A percentile compares a stretch with the other conserved stretches of the same genome.
Conservation (phyloP, 2,113 vertebrate species). For the Clarias batrachus region DNA sequence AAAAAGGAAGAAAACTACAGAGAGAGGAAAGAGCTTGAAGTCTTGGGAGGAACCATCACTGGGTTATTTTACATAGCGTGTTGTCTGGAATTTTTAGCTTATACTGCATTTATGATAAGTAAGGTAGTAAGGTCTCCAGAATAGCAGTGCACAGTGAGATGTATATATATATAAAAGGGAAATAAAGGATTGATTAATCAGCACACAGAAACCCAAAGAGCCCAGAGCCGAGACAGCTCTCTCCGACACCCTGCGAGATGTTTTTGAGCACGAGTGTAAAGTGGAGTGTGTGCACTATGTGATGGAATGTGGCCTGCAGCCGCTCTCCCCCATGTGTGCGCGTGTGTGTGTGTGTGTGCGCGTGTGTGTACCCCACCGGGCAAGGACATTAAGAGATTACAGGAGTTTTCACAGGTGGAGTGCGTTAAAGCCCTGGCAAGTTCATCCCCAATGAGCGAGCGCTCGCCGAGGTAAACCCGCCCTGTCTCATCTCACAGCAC, state of each 20-base stretch:
- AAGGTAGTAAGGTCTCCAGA: neutral
- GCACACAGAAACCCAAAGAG: neutral
- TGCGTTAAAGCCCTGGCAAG: constrained; percentile 40
- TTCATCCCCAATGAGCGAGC: constrained; percentile 36
- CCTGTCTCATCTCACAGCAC: constrained; percentile 11
- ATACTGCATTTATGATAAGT: neutral
- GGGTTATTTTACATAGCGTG: neutral
- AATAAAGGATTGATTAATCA: neutral
- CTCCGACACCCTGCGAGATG: neutral
- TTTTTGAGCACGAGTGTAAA: neutral
- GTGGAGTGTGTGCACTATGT: constrained; percentile 2
- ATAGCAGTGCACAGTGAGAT: neutral
- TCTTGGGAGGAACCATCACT: neutral
- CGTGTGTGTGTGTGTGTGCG: neutral
- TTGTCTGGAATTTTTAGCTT: neutral
- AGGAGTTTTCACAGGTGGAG: constrained; percentile 60
- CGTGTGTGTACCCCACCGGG: neutral
- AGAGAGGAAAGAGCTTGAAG: neutral
- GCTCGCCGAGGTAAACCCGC: constrained; percentile 34
- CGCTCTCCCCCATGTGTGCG: neutral
- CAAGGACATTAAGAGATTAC: constrained; percentile 41
- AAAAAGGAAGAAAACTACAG: neutral
- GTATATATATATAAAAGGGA: neutral
- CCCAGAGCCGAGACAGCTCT: neutral
- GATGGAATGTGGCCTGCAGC: neutral